phyloP scores from a whole-genome alignment of 1,140 invertebrate species.

The Anoplolepis gracilipes region DNA sequence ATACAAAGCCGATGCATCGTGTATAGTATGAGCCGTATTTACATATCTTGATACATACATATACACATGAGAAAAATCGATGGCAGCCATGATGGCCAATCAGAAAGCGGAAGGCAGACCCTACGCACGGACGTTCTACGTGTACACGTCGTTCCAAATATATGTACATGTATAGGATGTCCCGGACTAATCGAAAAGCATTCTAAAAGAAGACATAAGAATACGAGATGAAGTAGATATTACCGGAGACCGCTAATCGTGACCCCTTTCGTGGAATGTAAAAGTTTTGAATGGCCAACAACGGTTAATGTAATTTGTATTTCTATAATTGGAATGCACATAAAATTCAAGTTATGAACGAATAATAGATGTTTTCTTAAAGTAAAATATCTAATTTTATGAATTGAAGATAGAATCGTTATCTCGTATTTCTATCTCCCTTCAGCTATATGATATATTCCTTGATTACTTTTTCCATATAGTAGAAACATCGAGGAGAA shows the following conservation, averaged over 20 bases:
- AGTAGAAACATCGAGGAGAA: not conserved
- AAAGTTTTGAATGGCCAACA: not conserved
- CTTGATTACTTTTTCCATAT: not conserved
- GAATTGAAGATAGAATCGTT: conserved; percentile 17
- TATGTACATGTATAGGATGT: conserved; percentile 26
- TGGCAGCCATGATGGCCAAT: conserved; percentile 45
- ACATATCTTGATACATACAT: conserved; percentile 65
- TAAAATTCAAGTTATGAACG: conserved; percentile 6
- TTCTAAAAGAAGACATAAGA: not conserved
- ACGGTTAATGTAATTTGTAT: not conserved
- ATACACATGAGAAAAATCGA: conserved; percentile 51
- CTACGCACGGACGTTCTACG: conserved; percentile 24
- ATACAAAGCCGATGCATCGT: conserved; percentile 3
- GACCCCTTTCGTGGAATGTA: not conserved
- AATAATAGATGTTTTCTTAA: not conserved
- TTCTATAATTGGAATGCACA: not conserved
- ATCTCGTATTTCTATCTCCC: not conserved
- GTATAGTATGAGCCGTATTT: conserved; percentile 47
- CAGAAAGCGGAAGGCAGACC: conserved; percentile 55
- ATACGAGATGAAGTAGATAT: conserved; percentile 10
- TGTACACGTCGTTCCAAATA: conserved; percentile 10
- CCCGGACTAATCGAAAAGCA: conserved; percentile 16
- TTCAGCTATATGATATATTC: not conserved
- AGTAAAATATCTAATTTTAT: conserved; percentile 37
- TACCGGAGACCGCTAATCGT: not conserved